Evolutionary conservation across 1,140 invertebrate genomes (phyloP).

Genomic region (Mercenaria mercenaria): DNA sequence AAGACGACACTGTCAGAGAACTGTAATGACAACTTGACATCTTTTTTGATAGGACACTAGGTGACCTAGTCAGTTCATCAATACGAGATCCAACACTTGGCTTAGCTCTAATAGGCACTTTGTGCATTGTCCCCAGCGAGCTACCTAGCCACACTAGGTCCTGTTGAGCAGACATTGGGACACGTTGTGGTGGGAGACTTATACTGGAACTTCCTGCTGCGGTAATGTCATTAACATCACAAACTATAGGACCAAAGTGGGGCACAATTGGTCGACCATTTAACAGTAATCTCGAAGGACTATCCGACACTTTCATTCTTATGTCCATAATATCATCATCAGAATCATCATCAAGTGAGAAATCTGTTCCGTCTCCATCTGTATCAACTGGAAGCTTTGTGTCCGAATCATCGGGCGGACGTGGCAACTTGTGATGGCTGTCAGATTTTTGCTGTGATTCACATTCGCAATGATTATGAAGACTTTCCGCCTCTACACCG

Average conservation of each 20-base stretch:
- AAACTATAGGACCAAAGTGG: slow-evolving; percentile 5
- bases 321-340: slow-evolving; percentile 31
- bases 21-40: slow-evolving; percentile 57
- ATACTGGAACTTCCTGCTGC: slow-evolving; percentile 33
- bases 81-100: not conserved
- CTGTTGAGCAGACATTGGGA: slow-evolving; percentile 5
- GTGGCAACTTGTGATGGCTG: not conserved
- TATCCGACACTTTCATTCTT: slow-evolving; percentile 1
- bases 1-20: slow-evolving; percentile 74
- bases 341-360: slow-evolving; percentile 6
- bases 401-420: not conserved
- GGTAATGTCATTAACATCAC: not conserved
- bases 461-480: not conserved
- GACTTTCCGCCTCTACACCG: not conserved
- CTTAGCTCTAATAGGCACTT: slow-evolving; percentile 43
- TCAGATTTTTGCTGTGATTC: not conserved
- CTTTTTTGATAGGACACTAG: slow-evolving; percentile 35
- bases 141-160: slow-evolving; percentile 62
- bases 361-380: not conserved
- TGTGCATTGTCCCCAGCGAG: slow-evolving; percentile 60
- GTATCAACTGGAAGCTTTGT: not conserved
- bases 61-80: not conserved
- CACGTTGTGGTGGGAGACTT: slow-evolving; percentile 28
- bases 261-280: slow-evolving; percentile 51
- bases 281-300: slow-evolving; percentile 26